These are phyloP conservation scores for Danaus chrysippus DNA, from an alignment of 2,888 invertebrate species.

Conservation along the genomic window DNA sequence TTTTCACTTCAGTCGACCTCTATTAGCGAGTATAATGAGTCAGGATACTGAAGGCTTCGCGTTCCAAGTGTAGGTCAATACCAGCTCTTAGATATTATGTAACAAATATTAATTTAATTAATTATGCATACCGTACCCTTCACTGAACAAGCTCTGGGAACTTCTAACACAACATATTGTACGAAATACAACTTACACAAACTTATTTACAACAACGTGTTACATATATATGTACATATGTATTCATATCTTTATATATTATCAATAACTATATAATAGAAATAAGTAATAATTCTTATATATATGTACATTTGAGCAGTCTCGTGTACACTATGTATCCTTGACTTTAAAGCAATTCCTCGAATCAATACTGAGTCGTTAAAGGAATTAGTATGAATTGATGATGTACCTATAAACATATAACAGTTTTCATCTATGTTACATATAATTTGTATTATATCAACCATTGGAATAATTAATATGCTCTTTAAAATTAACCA, in stretches of 20 bases:
- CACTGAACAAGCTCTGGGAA: constrained; percentile 1
- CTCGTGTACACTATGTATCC: background rate
- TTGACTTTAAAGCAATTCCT: background rate
- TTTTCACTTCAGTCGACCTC: constrained; percentile 17
- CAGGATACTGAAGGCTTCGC: constrained; percentile 12
- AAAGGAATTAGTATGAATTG: constrained; percentile 16
- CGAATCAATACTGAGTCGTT: constrained; percentile 10
- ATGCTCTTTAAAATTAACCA: no score
- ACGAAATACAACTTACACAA: background rate
- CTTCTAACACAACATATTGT: background rate
- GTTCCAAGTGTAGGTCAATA: constrained; percentile 15
- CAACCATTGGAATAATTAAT: no score
- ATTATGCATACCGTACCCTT: constrained; percentile 23
- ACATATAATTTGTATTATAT: no score
- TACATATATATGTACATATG: no score
- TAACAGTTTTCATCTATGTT: background rate
- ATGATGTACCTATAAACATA: constrained; percentile 5
- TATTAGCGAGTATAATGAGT: constrained; percentile 20
- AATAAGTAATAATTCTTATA: no score
- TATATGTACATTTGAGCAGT: no score
- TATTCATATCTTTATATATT: no score
- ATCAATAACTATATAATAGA: no score
- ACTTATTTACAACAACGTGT: no score
- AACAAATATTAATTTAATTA: constrained; percentile 23
- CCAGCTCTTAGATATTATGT: background rate